Base-by-base conservation (phyloP, 2,113 vertebrate species). In the Hippocampus abdominalis region DNA sequence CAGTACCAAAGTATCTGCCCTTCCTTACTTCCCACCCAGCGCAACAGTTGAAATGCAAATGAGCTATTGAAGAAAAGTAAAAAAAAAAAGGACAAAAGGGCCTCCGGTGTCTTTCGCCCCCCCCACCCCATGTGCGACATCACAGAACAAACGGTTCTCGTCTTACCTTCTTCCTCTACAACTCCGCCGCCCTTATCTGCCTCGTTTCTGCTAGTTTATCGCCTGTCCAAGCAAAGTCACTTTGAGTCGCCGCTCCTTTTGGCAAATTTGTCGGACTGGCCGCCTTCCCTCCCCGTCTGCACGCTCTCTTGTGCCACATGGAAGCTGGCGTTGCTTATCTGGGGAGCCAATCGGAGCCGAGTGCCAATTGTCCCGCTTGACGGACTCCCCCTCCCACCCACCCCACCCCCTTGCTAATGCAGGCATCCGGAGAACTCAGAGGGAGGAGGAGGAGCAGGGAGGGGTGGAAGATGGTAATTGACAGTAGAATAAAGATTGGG, bases 331-430 rank as follows among this genome's bases (percentile, higher is more conserved):
- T 83, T 53, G 49, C 70, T 72, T 79, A 56, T 76, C 73, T 68
- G 66, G 72, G 51, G 78, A 85, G 75, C 84, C 88, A 90, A 89
- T 91, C 87, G 84, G 76, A 72, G 68, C 66, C 68, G 81, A 82
- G 81, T 42, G 81, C 79, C 84, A 81, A 85, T 86, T 84, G 73
- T 82, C 71, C 77, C 71, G 64, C 70, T 79, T 79, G 78, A 67
- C 74, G 32, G 68, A 80, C 83, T 68, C 81, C 64, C 69, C 10
- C 32, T 2, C 32, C 0, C 29, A 29, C 29, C n/a, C n/a, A 2
- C 29, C 29, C 6, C 8, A n/a, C 51, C 66, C 77, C 72, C 72
- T 11, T 49, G n/a, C 40, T 68, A 75, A 86, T 80, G 68, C 77
- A 69, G 70, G 73, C 76, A 74, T 81, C 83, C 72, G 61, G 75